Evolutionary conservation across 2,888 invertebrate genomes (phyloP).

Genomic region (Prosopocoilus inquinatus): DNA sequence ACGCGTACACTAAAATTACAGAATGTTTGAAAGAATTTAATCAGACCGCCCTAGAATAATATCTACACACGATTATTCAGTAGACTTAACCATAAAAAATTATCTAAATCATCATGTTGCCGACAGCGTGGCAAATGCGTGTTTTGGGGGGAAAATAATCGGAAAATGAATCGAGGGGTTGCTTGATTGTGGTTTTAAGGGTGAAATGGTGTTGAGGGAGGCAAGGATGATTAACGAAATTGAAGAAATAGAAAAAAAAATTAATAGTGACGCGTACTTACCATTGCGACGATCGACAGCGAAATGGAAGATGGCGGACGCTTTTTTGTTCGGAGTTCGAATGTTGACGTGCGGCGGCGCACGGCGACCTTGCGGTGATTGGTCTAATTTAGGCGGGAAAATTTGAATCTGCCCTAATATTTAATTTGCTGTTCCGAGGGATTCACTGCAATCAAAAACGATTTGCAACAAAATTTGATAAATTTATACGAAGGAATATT

Average conservation of each 20-base stretch:
- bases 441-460: too few relatives aligned
- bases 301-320: constrained; percentile 11
- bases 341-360: too few relatives aligned
- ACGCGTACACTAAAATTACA: not conserved
- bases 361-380: too few relatives aligned
- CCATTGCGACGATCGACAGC: constrained; percentile 9
- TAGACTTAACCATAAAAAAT: constrained; percentile 65
- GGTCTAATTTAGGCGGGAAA: too few relatives aligned
- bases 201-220: not conserved
- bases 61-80: constrained; percentile 66
- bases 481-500: too few relatives aligned
- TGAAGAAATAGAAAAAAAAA: constrained; percentile 8
- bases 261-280: constrained; percentile 5
- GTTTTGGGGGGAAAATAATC: constrained; percentile 23
- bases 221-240: constrained; percentile 7
- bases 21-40: constrained; percentile 14
- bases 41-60: constrained; percentile 76
- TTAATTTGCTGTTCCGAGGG: too few relatives aligned
- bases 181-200: not conserved
- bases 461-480: too few relatives aligned
- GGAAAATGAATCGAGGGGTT: constrained; percentile 2
- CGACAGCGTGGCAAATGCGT: too few relatives aligned
- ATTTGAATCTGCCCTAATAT: too few relatives aligned
- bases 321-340: too few relatives aligned
- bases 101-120: constrained; percentile 64